These are phyloP conservation scores for Epicampocera succincta DNA, from an alignment of 2,888 invertebrate species.

Conservation along the genomic window DNA sequence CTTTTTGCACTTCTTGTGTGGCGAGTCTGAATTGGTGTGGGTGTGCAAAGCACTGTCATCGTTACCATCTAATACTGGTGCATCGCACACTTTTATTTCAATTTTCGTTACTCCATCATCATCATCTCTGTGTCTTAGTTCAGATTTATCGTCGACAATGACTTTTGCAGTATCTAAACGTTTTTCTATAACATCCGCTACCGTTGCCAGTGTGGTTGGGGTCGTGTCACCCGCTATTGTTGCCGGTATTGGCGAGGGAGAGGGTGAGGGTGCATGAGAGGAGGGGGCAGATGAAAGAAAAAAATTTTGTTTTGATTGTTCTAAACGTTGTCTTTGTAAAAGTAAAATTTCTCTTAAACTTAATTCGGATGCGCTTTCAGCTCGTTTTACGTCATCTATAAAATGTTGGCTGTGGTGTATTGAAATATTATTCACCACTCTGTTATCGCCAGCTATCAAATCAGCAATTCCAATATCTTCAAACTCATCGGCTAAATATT, in stretches of 20 bases:
- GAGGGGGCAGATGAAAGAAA: conserved; percentile 79
- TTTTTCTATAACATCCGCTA: conserved; percentile 49
- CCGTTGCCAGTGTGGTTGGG: conserved; percentile 57
- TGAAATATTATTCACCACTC: conserved; percentile 21
- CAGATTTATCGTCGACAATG: background rate
- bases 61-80: conserved; percentile 58
- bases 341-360: conserved; percentile 77
- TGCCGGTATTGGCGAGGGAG: too few relatives aligned
- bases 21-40: conserved; percentile 38
- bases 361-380: conserved; percentile 71
- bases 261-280: conserved; percentile 74
- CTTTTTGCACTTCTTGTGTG: conserved; percentile 48
- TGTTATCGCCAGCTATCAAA: conserved; percentile 52
- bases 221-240: conserved; percentile 74
- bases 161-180: conserved; percentile 27
- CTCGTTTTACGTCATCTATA: conserved; percentile 36
- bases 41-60: conserved; percentile 65
- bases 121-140: background rate
- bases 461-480: conserved; percentile 65
- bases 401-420: background rate
- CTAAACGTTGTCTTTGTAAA: conserved; percentile 78
- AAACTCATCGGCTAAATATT: conserved; percentile 70
- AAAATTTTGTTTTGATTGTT: conserved; percentile 79
- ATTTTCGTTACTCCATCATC: background rate
- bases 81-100: conserved; percentile 17